Evolutionary conservation across 2,113 vertebrate species (phyloP), one percentile per base, ranked within the genome.

Genomic region (Phyllopteryx taeniolatus): DNA sequence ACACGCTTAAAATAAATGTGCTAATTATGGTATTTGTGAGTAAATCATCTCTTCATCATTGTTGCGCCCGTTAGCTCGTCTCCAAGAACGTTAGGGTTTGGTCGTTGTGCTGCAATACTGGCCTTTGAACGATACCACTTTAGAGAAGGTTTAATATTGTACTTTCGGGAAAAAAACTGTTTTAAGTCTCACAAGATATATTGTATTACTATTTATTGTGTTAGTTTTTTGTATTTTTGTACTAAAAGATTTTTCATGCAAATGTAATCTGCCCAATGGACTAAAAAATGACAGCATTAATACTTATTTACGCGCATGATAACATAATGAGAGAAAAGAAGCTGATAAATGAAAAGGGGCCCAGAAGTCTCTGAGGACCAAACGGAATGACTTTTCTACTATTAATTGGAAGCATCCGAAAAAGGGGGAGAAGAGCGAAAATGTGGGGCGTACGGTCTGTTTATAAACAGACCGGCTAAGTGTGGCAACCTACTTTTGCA

Each of bases 401-500:
- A 65, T 44, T 22, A 65, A 65, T 44, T 65, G 11, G 62, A 14
- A n/a, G 19, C 49, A n/a, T 12, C 19, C 4, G 19, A 17, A 19
- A 17, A 61, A 19, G 31, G n/a, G 12, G 42, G 1, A 2, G 42
- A 46, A 9, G 7, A 22, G 7, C 57, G 35, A 14, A 33, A 33
- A 35, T 60, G 31, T 35, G 2, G 31, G 27, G 57, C 15, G n/a
- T 20, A 31, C 0, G 43, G 22, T 31, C n/a, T n/a, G n/a, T 8
- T 17, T 9, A 47, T 46, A 43, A 54, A 66, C 43, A 8, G 19
- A 7, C 1, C n/a, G 15, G 8, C n/a, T 12, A 63, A 8, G 5
- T 47, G 42, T 10, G n/a, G 67, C 49, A 77, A 14, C 76, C 54
- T 46, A 60, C 47, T 20, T 67, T 56, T 80, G 72, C 80, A 78